These are phyloP conservation scores for Trichogramma evanescens DNA, from an alignment of 2,888 invertebrate species.

Conservation along the genomic window DNA sequence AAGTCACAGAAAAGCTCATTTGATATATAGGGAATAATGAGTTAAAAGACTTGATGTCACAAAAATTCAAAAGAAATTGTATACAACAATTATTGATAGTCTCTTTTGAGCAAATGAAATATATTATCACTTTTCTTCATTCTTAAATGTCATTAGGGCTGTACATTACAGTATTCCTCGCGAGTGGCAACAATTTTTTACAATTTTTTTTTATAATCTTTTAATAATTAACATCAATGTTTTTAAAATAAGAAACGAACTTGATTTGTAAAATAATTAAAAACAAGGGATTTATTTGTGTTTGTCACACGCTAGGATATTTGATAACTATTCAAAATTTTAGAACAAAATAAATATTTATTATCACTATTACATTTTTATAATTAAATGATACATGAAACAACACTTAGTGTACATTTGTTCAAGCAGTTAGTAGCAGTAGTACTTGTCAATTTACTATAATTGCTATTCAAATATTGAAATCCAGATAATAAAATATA, in stretches of 20 bases:
- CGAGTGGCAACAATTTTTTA: not conserved
- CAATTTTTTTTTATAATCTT: conserved; percentile 9
- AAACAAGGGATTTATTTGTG: conserved; percentile 6
- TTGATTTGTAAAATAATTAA: conserved; percentile 6
- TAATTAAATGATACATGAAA: conserved; percentile 4
- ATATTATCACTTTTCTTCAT: too few species aligned
- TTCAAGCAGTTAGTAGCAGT: conserved; percentile 8
- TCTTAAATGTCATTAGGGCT: too few species aligned
- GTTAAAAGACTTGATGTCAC: too few species aligned
- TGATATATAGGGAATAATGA: too few species aligned
- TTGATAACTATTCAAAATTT: conserved; percentile 1
- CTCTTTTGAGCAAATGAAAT: too few species aligned
- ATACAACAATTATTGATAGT: too few species aligned
- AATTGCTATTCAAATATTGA: conserved; percentile 2
- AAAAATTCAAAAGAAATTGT: too few species aligned
- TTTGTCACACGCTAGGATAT: conserved; percentile 8
- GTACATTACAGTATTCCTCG: too few species aligned
- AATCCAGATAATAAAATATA: not conserved
- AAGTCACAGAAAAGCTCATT: too few species aligned
- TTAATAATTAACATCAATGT: conserved; percentile 5
- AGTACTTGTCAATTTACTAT: conserved; percentile 1
- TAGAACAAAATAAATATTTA: conserved; percentile 2
- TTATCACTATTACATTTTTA: conserved; percentile 1
- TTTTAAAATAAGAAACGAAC: conserved; percentile 14
- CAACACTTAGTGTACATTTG: conserved; percentile 6